phyloP scores from a whole-genome alignment of 2,797 vertebrate genomes.

The Gallirallus australis region DNA sequence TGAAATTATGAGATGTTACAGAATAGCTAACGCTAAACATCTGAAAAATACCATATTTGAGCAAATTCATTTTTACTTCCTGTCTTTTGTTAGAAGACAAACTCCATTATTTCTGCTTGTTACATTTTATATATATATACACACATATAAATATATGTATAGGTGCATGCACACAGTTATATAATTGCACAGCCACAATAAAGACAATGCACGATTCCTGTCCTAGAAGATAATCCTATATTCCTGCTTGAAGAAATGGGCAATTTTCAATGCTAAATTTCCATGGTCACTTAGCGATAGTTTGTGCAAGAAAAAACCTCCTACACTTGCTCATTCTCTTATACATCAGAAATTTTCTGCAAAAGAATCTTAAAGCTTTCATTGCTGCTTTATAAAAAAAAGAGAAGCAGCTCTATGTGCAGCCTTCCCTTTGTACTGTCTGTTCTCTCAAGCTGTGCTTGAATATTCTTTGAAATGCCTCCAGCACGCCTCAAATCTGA shows the following conservation, averaged over 20 bases:
- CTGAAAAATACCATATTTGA: background rate
- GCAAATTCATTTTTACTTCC: background rate
- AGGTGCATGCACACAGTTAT: background rate
- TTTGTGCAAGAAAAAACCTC: background rate
- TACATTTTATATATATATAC: background rate
- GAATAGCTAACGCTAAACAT: background rate
- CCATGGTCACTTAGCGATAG: background rate
- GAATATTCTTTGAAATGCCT: constrained; percentile 17
- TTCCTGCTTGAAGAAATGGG: background rate
- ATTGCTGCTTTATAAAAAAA: background rate
- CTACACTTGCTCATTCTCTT: background rate
- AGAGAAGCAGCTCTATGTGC: background rate
- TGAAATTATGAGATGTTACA: background rate
- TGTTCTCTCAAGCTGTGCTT: background rate
- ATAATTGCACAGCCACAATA: background rate
- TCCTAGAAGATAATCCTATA: background rate
- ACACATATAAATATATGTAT: fast-evolving
- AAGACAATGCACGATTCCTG: background rate
- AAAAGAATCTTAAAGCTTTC: background rate
- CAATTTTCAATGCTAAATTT: background rate
- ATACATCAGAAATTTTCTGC: background rate
- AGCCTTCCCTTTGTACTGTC: background rate
- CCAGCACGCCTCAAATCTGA: background rate
- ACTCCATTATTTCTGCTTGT: background rate
- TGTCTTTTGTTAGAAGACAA: background rate